Percentiles rank a stretch among this genome's conserved stretches.
Conservation (phyloP, 2,113 vertebrate genomes). For the Apeltes quadracus region DNA sequence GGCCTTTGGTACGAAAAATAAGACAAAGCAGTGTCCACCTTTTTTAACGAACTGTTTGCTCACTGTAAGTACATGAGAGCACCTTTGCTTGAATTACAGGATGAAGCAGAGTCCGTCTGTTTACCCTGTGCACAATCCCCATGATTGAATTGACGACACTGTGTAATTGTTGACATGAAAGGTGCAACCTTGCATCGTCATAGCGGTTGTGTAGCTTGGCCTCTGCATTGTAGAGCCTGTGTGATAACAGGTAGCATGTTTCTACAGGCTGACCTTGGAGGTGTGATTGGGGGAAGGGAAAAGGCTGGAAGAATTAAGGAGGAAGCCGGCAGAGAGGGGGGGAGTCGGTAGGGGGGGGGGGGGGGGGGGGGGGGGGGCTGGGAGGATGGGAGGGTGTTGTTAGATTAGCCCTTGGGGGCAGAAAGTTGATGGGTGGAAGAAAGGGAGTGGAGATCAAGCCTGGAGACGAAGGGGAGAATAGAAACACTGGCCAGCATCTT, state of each 20-base stretch:
- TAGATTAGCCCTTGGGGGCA: constrained; percentile 33
- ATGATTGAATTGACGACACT: constrained; percentile 16
- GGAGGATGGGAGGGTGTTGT: constrained; percentile 34
- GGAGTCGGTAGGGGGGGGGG: not conserved
- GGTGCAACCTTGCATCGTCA: constrained; percentile 36
- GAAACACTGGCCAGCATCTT: constrained; percentile 29
- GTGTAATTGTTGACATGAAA: constrained; percentile 40
- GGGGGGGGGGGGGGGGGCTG: not conserved
- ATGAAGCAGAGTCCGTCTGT: constrained; percentile 31
- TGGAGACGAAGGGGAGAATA: constrained; percentile 19
- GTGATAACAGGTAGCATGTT: constrained; percentile 42
- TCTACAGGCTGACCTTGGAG: constrained; percentile 71
- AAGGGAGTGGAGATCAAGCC: constrained; percentile 2
- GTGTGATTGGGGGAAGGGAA: constrained; percentile 33
- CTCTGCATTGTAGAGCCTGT: not conserved
- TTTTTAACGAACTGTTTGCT: constrained; percentile 16
- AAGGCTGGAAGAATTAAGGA: constrained; percentile 13
- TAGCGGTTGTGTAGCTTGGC: constrained; percentile 13
- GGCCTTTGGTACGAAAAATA: not conserved
- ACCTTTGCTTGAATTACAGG: constrained; percentile 2
- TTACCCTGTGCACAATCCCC: constrained; percentile 15
- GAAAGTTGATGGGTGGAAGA: constrained; percentile 29
- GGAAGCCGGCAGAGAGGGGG: not conserved
- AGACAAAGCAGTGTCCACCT: not conserved
- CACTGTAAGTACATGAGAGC: constrained; percentile 9